A percentile compares a stretch with the other conserved stretches of the same genome.
Evolutionary conservation across 2,797 vertebrate species (phyloP).

Genomic region (Gobio occitaniae): DNA sequence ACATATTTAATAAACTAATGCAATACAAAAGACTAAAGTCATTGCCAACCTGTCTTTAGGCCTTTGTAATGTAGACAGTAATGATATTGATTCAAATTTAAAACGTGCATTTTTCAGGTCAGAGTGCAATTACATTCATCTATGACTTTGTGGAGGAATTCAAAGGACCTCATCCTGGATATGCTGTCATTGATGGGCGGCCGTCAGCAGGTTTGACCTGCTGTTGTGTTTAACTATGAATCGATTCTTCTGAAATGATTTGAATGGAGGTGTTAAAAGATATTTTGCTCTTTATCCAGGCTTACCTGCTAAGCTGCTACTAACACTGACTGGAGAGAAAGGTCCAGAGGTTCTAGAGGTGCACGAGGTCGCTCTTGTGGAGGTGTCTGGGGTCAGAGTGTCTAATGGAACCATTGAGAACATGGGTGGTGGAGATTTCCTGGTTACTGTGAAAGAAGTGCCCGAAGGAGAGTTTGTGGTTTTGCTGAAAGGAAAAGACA

Average conservation of each 20-base stretch:
- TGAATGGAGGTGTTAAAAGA: neutral
- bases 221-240: neutral
- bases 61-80: neutral
- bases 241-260: neutral
- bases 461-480: slow-evolving; percentile 76
- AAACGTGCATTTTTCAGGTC: slow-evolving; percentile 67
- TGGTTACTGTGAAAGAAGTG: slow-evolving; percentile 68
- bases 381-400: slow-evolving; percentile 61
- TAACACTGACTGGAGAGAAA: slow-evolving; percentile 72
- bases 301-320: slow-evolving; percentile 66
- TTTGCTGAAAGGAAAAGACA: slow-evolving; percentile 71
- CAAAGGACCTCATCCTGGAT: slow-evolving; percentile 76
- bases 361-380: slow-evolving; percentile 63
- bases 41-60: neutral
- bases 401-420: slow-evolving; percentile 59
- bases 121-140: slow-evolving; percentile 76
- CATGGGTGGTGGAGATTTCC: slow-evolving; percentile 68
- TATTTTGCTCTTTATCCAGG: slow-evolving; percentile 59
- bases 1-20: neutral
- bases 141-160: slow-evolving; percentile 79
- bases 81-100: slow-evolving; percentile 18
- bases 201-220: slow-evolving; percentile 72
- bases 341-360: slow-evolving; percentile 69
- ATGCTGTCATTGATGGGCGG: slow-evolving; percentile 70
- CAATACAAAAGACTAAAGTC: no score